phyloP scores from a whole-genome alignment of 2,113 vertebrate species.

The Melanerpes aurifrons region DNA sequence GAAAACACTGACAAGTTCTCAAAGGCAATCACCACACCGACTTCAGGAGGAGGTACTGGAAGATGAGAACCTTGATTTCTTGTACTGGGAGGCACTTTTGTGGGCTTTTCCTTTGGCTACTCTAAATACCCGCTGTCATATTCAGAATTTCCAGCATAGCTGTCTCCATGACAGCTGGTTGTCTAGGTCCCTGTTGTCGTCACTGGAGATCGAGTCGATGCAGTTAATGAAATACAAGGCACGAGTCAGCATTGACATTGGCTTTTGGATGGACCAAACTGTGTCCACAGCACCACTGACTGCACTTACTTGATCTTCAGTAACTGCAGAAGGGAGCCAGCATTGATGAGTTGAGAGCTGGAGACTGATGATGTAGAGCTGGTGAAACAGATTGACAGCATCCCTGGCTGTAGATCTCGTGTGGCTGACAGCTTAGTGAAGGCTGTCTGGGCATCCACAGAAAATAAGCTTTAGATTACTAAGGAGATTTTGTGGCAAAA shows the following conservation, averaged over 20 bases:
- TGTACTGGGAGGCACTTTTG: not conserved
- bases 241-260: accelerated
- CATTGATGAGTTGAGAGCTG: accelerated
- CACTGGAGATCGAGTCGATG: not conserved
- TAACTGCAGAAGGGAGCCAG: not conserved
- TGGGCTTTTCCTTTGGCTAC: not conserved
- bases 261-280: not conserved
- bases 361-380: not conserved
- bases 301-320: not conserved
- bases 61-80: not conserved
- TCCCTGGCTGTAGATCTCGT: not conserved
- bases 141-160: accelerated
- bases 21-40: accelerated
- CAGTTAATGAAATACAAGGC: not conserved
- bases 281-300: not conserved
- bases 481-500: constrained; percentile 38
- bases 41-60: constrained; percentile 20
- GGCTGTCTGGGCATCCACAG: not conserved
- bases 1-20: not conserved
- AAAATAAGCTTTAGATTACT: constrained; percentile 44
- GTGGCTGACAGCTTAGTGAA: not conserved
- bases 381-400: not conserved
- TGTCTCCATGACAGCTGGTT: not conserved
- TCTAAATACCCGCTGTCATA: not conserved
- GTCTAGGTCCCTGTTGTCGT: not conserved